Conservation (phyloP, 2,888 invertebrate species). For the Nomada lathburiana region DNA sequence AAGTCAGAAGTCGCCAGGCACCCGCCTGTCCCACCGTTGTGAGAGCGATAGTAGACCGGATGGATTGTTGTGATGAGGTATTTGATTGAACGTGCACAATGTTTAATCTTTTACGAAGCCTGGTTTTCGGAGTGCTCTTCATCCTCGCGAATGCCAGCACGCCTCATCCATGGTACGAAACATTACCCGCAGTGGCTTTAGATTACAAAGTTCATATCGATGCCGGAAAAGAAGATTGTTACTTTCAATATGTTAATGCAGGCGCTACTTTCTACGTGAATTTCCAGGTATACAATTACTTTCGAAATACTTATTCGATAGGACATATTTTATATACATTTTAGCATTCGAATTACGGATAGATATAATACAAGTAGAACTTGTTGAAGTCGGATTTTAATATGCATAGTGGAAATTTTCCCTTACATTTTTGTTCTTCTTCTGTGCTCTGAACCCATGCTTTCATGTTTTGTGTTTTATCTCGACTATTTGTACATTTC, state of each 20-base stretch:
- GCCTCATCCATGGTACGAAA: slow-evolving; percentile 87
- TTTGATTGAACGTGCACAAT: slow-evolving; percentile 45
- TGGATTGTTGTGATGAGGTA: slow-evolving; percentile 59
- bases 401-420: no score
- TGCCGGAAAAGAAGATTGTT: slow-evolving; percentile 98
- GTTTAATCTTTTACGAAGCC: slow-evolving; percentile 47
- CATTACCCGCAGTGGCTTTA: slow-evolving; percentile 96
- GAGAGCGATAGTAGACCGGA: slow-evolving; percentile 48
- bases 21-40: slow-evolving; percentile 28
- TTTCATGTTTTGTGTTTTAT: no score
- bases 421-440: no score
- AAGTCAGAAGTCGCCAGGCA: slow-evolving; percentile 1
- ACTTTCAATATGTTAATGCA: slow-evolving; percentile 96
- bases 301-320: neutral
- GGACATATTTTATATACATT: neutral
- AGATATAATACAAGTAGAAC: no score
- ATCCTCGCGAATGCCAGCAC: slow-evolving; percentile 28
- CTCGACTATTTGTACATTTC: no score
- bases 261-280: slow-evolving; percentile 97
- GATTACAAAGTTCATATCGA: slow-evolving; percentile 98
- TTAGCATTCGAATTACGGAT: no score
- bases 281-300: slow-evolving; percentile 90
- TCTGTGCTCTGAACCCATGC: no score
- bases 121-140: slow-evolving; percentile 53
- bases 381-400: no score